Conservation (phyloP, 2,113 vertebrate species). For the Rhabdornis inornatus region DNA sequence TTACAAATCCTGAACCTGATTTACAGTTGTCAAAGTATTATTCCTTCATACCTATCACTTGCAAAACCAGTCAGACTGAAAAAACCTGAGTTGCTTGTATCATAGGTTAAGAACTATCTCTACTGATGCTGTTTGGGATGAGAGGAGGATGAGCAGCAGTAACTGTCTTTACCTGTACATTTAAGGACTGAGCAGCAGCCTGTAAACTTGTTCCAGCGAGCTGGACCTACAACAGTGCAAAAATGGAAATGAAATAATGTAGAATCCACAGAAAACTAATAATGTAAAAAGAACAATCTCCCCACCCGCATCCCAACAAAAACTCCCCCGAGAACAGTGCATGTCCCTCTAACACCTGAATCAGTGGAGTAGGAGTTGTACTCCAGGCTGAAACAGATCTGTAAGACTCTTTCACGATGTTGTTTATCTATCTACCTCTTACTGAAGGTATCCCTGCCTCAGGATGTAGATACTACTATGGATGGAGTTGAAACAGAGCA, state of each 20-base stretch:
- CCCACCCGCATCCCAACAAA: neutral
- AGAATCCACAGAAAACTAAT: neutral
- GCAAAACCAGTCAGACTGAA: neutral
- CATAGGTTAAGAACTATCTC: neutral
- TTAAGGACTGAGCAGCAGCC: conserved; percentile 83
- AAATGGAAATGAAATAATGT: conserved; percentile 40
- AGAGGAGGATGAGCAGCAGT: neutral
- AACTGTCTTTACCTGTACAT: conserved; percentile 76
- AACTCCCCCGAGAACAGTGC: neutral
- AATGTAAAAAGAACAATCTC: neutral
- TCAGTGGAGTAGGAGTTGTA: neutral
- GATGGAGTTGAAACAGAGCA: neutral
- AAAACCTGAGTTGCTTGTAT: neutral
- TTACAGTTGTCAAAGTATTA: neutral
- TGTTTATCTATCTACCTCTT: neutral
- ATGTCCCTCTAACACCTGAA: neutral
- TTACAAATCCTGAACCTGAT: neutral
- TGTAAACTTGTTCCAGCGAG: conserved; percentile 84
- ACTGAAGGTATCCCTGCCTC: neutral
- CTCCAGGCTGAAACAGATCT: neutral
- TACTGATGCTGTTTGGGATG: neutral
- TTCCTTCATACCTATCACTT: neutral
- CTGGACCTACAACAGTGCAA: conserved; percentile 76
- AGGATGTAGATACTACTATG: neutral
- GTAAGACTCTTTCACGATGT: neutral